Percentiles rank a stretch among this genome's conserved stretches.
Conservation (phyloP, 2,888 invertebrate species). For the Antheraea yamamai region DNA sequence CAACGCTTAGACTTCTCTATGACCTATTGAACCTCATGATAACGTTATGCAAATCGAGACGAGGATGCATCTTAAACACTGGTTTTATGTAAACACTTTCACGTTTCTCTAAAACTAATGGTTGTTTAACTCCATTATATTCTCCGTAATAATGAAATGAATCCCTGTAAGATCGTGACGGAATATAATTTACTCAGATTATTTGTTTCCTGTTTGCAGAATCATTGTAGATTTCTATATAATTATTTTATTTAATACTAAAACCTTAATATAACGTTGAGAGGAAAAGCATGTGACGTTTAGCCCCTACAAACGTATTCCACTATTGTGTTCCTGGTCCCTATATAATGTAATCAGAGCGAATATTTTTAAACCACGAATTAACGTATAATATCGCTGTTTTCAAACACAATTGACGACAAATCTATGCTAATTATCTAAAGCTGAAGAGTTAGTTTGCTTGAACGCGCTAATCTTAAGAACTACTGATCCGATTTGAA, state of each 20-base stretch:
- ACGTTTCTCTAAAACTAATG: conserved; percentile 50
- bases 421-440: too few relatives aligned
- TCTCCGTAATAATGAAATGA: conserved; percentile 22
- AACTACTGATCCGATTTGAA: too few relatives aligned
- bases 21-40: conserved; percentile 68
- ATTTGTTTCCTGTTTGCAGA: conserved; percentile 5
- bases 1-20: conserved; percentile 35
- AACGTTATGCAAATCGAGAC: conserved; percentile 66
- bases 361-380: too few relatives aligned
- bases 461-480: too few relatives aligned
- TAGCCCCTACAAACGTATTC: too few relatives aligned
- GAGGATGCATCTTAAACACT: conserved; percentile 58
- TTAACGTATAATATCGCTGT: too few relatives aligned
- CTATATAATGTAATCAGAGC: too few relatives aligned
- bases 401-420: too few relatives aligned
- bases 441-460: too few relatives aligned
- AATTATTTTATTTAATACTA: background rate
- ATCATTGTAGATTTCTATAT: background rate
- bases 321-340: too few relatives aligned
- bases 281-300: too few relatives aligned
- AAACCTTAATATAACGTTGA: too few relatives aligned
- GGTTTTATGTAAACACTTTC: conserved; percentile 73
- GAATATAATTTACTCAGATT: conserved; percentile 1
- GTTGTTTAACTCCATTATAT: conserved; percentile 36
- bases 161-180: background rate